Base-by-base conservation (phyloP, 30 jellyfish, hydroid and myxozoan species). In the Aurelia sp. region DNA sequence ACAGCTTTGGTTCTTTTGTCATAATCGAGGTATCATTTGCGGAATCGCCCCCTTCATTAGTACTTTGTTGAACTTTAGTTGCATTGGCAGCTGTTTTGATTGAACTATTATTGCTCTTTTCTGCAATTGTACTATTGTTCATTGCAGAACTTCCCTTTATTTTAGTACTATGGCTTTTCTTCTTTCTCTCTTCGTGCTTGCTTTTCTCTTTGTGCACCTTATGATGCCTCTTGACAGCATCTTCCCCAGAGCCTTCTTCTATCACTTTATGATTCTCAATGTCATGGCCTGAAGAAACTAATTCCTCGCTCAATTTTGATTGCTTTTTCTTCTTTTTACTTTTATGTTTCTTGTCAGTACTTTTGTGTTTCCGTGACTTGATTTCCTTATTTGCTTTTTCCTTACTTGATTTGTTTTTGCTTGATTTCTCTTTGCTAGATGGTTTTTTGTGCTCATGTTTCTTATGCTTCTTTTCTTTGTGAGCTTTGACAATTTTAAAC, bases 231-330 rank as follows among this genome's bases (percentile, higher is more conserved):
- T n/a, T 44, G 17, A 52, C 53, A 0, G 52, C 67, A 8, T 2
- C 35, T 13, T 41, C 67, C 3, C 85, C 85, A 4, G 87, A 76
- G 22, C 87, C 87, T n/a, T 74, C 71, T 20, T 74, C 85, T 3
- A 0, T 9, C 52, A 18, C n/a, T 17, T 21, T 21, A 21, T 5
- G 41, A 64, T 17, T 7, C 15, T 64, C 75, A 20, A 17, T 10
- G 21, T 21, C 55, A 44, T 38, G 61, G 12, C 82, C 82, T 11
- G 82, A 72, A 11, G 82, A 41, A 15, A 19, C 67, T 24, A 47
- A 41, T 51, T 72, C 82, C 21, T 72, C 82, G n/a, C 3, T 44
- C 73, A 19, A 18, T 72, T 57, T 57, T 55, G 41, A 67, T 6
- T 80, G 81, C 13, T 71, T 84, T 3, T 59, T 63, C 24, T 63